Conservation (phyloP, 2,797 vertebrate species). For the Huso huso region DNA sequence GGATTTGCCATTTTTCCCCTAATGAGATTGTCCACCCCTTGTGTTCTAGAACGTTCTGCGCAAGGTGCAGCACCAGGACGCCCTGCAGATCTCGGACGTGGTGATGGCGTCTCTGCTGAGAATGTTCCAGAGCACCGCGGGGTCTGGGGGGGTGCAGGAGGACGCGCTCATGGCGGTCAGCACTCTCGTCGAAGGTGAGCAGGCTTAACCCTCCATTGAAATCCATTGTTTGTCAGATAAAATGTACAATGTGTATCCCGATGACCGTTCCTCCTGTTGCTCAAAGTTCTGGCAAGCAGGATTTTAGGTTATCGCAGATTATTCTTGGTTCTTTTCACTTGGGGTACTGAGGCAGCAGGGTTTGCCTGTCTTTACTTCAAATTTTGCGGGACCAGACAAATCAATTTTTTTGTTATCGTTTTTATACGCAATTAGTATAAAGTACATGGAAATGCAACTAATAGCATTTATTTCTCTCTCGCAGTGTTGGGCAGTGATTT, state of each 20-base stretch:
- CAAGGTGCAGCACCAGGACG: constrained; percentile 94
- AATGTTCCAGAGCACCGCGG: constrained; percentile 96
- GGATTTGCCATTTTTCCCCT: too few species aligned
- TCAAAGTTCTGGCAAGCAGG: background rate
- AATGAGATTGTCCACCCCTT: background rate
- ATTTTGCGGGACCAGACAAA: background rate
- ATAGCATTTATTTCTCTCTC: background rate
- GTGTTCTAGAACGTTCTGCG: constrained; percentile 75
- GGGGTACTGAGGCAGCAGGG: background rate
- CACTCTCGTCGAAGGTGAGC: constrained; percentile 88
- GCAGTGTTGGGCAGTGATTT: constrained; percentile 89
- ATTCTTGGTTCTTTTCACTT: background rate
- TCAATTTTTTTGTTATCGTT: too few species aligned
- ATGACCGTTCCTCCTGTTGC: constrained; percentile 12
- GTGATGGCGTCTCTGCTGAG: constrained; percentile 92
- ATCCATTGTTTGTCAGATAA: too few species aligned
- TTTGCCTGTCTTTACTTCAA: background rate
- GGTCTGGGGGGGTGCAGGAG: constrained; percentile 88
- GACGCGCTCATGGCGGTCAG: constrained; percentile 96
- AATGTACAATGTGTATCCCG: background rate
- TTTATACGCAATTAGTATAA: too few species aligned
- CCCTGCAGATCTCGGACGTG: constrained; percentile 92
- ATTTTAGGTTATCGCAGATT: constrained; percentile 9
- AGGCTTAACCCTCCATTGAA: too few species aligned
- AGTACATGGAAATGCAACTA: too few species aligned